Evolutionary conservation across 2,888 invertebrate species (phyloP).

Genomic region (Sicus ferrugineus): DNA sequence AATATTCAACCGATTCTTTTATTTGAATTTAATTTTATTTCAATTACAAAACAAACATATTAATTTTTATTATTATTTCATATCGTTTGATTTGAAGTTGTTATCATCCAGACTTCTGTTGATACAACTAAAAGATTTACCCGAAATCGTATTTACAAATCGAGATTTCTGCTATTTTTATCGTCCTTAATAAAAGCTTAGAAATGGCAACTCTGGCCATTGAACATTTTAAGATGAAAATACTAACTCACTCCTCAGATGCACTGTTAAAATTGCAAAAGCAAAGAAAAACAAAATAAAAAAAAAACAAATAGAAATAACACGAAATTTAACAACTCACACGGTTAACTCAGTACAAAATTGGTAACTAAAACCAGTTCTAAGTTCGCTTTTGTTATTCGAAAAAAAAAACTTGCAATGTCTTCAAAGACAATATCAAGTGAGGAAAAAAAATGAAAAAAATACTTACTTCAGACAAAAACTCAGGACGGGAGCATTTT

Average conservation of each 20-base stretch:
- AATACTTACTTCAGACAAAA: slow-evolving; percentile 12
- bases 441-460: slow-evolving; percentile 37
- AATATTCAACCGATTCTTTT: too few species aligned
- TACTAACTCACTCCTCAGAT: background rate
- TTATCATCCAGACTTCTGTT: too few species aligned
- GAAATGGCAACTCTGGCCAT: background rate
- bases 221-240: background rate
- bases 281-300: background rate
- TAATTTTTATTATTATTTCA: background rate
- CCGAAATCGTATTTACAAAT: too few species aligned
- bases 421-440: slow-evolving; percentile 16
- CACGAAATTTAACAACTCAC: background rate
- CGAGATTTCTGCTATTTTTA: background rate
- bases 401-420: slow-evolving; percentile 2
- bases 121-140: too few species aligned
- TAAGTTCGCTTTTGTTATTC: background rate
- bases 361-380: slow-evolving; percentile 30
- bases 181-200: background rate
- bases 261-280: background rate
- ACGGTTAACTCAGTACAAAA: background rate
- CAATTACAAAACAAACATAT: background rate
- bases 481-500: slow-evolving; percentile 16
- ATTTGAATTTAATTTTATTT: background rate
- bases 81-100: too few species aligned
- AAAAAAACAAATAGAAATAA: background rate